phyloP scores from a whole-genome alignment of 2,113 vertebrate species.

The Anas platyrhynchos region DNA sequence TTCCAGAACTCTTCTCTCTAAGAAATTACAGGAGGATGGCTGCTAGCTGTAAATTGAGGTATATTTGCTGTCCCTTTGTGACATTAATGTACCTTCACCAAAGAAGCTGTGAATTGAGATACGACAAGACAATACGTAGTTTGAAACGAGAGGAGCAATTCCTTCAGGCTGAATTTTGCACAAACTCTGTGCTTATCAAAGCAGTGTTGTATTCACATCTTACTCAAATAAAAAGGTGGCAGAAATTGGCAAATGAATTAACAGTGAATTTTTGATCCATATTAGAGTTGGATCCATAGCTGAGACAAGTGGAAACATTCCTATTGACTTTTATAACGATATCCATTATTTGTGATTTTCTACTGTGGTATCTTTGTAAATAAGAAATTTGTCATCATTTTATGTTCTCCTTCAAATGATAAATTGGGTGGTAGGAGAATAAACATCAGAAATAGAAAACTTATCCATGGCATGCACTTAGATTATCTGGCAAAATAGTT shows the following conservation, averaged over 20 bases:
- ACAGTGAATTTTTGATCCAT: not conserved
- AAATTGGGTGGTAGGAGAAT: not conserved
- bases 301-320: not conserved
- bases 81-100: not conserved
- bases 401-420: not conserved
- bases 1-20: not conserved
- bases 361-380: not conserved
- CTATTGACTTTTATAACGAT: not conserved
- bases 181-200: not conserved
- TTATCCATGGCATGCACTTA: not conserved
- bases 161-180: not conserved
- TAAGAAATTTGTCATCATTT: not conserved
- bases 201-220: not conserved
- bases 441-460: not conserved
- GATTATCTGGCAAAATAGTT: not conserved
- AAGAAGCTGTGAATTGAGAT: not conserved
- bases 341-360: not conserved
- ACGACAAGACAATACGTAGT: not conserved
- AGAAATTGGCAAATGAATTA: constrained; percentile 45
- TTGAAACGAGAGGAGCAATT: constrained; percentile 4
- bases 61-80: not conserved
- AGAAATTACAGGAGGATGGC: not conserved
- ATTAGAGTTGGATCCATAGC: not conserved
- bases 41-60: not conserved
- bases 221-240: not conserved